phyloP scores from a whole-genome alignment of 2,113 vertebrate species.

The Chrysochloris asiatica region DNA sequence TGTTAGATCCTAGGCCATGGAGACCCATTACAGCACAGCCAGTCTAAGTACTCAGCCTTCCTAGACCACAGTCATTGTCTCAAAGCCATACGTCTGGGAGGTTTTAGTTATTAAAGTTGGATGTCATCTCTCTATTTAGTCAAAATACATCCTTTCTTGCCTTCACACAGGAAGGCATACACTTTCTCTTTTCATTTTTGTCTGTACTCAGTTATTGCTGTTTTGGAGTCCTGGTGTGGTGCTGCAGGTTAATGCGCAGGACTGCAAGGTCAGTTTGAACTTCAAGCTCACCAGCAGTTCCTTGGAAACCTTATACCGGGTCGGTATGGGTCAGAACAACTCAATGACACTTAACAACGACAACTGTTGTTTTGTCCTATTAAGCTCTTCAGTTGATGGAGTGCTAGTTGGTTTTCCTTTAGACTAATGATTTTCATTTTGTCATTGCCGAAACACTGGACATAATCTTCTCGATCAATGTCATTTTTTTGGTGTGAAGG shows the following conservation, averaged over 20 bases:
- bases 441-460: neutral
- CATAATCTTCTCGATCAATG: conserved; percentile 14
- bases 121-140: conserved; percentile 10
- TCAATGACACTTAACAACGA: too few relatives aligned
- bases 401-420: neutral
- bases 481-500: neutral
- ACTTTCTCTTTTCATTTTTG: conserved; percentile 38
- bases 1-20: too few relatives aligned
- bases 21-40: too few relatives aligned
- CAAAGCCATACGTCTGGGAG: too few relatives aligned
- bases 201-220: conserved; percentile 24
- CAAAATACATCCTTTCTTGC: neutral
- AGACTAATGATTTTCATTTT: conserved; percentile 8
- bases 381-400: conserved; percentile 26
- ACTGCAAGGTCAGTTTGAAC: too few relatives aligned
- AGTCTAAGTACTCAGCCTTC: too few relatives aligned
- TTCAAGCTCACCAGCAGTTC: too few relatives aligned
- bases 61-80: too few relatives aligned
- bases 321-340: too few relatives aligned
- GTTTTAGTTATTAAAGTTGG: conserved; percentile 9
- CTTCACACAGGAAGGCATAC: neutral
- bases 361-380: conserved; percentile 21
- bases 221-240: too few relatives aligned
- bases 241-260: too few relatives aligned
- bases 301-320: too few relatives aligned